Evolutionary conservation across 2,888 invertebrate species (phyloP).

Genomic region (Xestia c-nigrum): DNA sequence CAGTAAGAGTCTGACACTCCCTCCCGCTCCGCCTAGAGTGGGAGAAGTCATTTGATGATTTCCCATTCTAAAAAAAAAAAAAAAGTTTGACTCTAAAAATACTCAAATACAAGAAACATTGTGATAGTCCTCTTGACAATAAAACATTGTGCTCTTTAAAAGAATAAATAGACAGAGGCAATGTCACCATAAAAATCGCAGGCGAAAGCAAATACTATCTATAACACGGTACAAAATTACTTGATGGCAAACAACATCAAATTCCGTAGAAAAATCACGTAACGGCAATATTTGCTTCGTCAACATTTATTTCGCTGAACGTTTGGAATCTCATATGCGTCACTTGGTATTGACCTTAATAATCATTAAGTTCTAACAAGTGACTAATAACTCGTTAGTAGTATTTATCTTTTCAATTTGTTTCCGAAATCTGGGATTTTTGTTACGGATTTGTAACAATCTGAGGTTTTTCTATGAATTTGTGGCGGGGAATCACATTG

Average conservation of each 20-base stretch:
- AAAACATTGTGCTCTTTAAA: not conserved
- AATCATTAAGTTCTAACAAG: not conserved
- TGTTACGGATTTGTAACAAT: not conserved
- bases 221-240: not conserved
- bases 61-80: too few species aligned
- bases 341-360: slow-evolving; percentile 30
- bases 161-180: not conserved
- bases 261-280: slow-evolving; percentile 48
- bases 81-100: too few species aligned
- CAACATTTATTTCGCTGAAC: slow-evolving; percentile 41
- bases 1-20: too few species aligned
- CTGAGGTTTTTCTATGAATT: slow-evolving; percentile 10
- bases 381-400: not conserved
- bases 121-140: too few species aligned
- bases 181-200: not conserved
- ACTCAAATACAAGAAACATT: too few species aligned
- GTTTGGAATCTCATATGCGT: slow-evolving; percentile 24
- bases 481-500: not conserved
- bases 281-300: slow-evolving; percentile 13
- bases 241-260: slow-evolving; percentile 15
- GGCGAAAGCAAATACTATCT: not conserved
- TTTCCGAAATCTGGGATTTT: not conserved
- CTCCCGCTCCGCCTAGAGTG: too few species aligned
- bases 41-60: too few species aligned
- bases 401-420: slow-evolving; percentile 5